Conservation (phyloP, 2,113 vertebrate species). For the Ceyx melanurus region DNA sequence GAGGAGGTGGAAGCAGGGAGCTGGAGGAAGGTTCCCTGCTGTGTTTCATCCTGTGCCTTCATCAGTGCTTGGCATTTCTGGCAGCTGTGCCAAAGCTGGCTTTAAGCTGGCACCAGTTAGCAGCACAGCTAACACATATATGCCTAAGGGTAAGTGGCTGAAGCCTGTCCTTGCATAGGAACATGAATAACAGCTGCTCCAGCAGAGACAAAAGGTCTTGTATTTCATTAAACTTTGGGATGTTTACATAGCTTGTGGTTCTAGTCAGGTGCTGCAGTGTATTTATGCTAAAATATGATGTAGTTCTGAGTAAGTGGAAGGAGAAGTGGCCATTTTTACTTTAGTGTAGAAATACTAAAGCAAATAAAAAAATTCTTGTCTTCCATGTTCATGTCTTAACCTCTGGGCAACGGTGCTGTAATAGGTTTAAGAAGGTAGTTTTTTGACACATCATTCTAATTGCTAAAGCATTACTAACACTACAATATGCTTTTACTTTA, state of each 20-base stretch:
- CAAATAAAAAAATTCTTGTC: not conserved
- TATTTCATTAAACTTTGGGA: not conserved
- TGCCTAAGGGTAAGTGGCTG: not conserved
- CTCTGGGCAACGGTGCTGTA: not conserved
- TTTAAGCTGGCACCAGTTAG: not conserved
- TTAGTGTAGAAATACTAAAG: not conserved
- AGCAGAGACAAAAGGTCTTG: not conserved
- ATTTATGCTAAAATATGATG: not conserved
- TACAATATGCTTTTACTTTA: not conserved
- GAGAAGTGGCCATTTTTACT: not conserved
- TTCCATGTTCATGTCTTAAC: not conserved
- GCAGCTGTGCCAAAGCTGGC: not conserved
- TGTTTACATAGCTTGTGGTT: not conserved
- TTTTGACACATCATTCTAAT: not conserved
- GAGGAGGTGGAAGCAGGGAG: not conserved
- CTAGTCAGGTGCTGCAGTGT: not conserved
- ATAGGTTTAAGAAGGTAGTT: not conserved
- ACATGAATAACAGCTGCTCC: not conserved
- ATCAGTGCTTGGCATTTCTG: not conserved
- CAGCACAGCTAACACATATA: not conserved
- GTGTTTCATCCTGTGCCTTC: not conserved
- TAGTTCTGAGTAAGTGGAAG: not conserved
- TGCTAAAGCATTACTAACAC: not conserved
- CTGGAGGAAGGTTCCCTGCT: not conserved
- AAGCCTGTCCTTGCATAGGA: not conserved